Evolutionary conservation across 53 echinoderm and acorn worm species (phyloP), one percentile per base, ranked within the genome.

Genomic region (Zoroaster sp.): DNA sequence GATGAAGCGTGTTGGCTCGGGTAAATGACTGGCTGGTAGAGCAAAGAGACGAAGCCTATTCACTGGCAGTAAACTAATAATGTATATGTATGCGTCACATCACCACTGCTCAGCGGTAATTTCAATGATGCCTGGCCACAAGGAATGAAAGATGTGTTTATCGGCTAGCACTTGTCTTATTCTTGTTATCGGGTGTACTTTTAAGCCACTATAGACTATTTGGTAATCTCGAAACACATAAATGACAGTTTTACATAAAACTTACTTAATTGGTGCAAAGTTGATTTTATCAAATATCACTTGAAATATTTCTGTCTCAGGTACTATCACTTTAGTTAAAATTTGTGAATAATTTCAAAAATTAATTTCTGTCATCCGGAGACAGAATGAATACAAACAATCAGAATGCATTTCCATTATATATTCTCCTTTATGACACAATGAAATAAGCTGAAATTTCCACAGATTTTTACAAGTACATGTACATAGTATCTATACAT

Each of bases 71-170:
- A 70, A 85, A 47, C 85, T 85, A 70, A 85, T 85, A 49, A 85
- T 47, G 83, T n/a, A n/a, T 59, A 55, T 78, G 46, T 72, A 71
- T 85, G 85, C 85, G 85, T 85, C 85, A 85, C 51, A 8, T 68
- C 85, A 17, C 44, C 52, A 51, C 85, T 45, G 44, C 36, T 46
- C 55, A 66, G 66, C 30, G 39, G 81, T 67, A 81, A 81, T 81
- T 81, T 66, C 81, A 76, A 59, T 25, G 35, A 76, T 31, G 76
- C 18, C 17, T 13, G 76, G 76, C 76, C 51, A 51, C 17, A 35
- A 3, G 76, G 52, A 51, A 18, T 28, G 34, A 18, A 76, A 25
- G 31, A 31, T 12, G 45, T 76, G 76, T 76, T 76, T 31, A 7
- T 1, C 7, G 21, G 11, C 10, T 59, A 28, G 21, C 9, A 59